Conservation (phyloP, 2,797 vertebrate species). For the Platalea minor region DNA sequence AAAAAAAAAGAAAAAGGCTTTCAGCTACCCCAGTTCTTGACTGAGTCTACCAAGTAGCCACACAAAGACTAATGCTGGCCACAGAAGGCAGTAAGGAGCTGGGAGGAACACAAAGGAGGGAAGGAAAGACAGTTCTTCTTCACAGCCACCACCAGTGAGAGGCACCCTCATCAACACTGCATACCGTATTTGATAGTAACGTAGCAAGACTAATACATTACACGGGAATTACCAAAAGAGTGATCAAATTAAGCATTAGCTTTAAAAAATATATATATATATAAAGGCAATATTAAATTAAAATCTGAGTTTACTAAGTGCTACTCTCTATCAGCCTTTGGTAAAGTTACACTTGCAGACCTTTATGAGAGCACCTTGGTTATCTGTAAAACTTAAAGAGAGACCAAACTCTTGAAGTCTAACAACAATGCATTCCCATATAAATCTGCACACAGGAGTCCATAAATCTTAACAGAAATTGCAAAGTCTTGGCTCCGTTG, state of each 20-base stretch:
- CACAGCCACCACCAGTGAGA: not conserved
- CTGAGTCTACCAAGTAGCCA: not conserved
- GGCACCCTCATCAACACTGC: not conserved
- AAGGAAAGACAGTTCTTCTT: not conserved
- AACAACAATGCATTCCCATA: not conserved
- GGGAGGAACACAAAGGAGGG: not conserved
- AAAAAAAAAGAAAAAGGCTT: not conserved
- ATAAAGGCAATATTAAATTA: not conserved
- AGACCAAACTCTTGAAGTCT: not conserved
- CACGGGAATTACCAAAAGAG: not conserved
- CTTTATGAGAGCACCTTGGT: not conserved
- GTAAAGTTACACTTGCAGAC: not conserved
- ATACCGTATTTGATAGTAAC: accelerated
- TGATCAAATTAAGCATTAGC: not conserved
- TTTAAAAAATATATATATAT: not conserved
- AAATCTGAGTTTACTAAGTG: not conserved
- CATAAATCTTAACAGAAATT: not conserved
- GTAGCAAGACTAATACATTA: not conserved
- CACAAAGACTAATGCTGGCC: not conserved
- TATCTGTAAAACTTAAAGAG: not conserved
- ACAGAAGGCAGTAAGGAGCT: not conserved
- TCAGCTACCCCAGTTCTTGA: not conserved
- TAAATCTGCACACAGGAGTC: not conserved
- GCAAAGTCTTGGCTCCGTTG: not conserved
- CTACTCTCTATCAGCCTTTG: not conserved